Conservation (phyloP, 2,113 vertebrate species). For the Tamias sibiricus region DNA sequence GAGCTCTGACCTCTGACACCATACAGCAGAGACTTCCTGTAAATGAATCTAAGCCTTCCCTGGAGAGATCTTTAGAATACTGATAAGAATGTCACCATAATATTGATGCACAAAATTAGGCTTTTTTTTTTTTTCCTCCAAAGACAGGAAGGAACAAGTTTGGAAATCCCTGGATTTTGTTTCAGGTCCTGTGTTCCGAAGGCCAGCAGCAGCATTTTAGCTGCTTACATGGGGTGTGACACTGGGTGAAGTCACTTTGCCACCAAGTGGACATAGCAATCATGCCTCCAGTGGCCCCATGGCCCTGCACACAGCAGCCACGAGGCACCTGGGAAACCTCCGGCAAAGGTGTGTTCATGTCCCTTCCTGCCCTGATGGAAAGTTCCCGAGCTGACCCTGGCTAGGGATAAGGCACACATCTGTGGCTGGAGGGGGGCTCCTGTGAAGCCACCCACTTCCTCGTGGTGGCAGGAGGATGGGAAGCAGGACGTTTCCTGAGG, state of each 20-base stretch:
- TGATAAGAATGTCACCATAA: background rate
- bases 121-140: background rate
- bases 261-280: background rate
- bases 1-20: background rate
- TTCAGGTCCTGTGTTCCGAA: background rate
- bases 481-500: background rate
- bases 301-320: fast-evolving
- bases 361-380: background rate
- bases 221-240: background rate
- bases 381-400: background rate
- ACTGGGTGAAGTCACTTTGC: background rate
- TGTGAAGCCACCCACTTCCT: background rate
- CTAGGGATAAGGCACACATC: background rate
- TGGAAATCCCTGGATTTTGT: background rate
- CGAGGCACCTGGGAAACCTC: background rate
- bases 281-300: background rate
- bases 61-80: background rate
- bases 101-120: background rate
- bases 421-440: background rate
- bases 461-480: background rate
- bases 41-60: background rate
- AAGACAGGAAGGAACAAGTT: background rate
- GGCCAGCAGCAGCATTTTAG: background rate
- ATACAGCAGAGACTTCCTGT: background rate
- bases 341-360: too few species aligned